phyloP scores from a whole-genome alignment of 2,888 invertebrate genomes.

The Ormyrus rosae region DNA sequence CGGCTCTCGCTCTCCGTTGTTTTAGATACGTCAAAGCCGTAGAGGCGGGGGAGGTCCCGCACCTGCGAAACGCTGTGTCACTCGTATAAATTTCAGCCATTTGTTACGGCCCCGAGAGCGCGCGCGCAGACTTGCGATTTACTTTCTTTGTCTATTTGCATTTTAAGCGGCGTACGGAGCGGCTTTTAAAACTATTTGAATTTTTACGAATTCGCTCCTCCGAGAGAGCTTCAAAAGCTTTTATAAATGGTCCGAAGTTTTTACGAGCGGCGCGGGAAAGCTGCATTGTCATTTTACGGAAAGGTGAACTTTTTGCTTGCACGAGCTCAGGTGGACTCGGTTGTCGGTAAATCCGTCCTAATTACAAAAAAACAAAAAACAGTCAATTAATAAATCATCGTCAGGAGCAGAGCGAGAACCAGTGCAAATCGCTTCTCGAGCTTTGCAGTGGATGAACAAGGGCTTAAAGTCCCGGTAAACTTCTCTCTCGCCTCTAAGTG shows the following conservation, averaged over 20 bases:
- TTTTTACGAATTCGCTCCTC: too few relatives aligned
- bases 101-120: constrained; percentile 28
- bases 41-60: constrained; percentile 32
- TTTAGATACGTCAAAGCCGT: constrained; percentile 31
- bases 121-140: not conserved
- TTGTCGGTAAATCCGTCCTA: not conserved
- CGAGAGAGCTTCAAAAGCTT: too few relatives aligned
- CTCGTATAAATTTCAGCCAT: constrained; percentile 51
- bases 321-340: too few relatives aligned
- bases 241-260: too few relatives aligned
- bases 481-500: constrained; percentile 66
- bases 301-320: too few relatives aligned
- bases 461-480: constrained; percentile 61
- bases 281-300: too few relatives aligned
- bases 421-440: not conserved
- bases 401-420: not conserved
- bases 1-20: not conserved
- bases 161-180: constrained; percentile 34
- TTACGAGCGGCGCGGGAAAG: too few relatives aligned
- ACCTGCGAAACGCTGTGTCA: constrained; percentile 55
- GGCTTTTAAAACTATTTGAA: too few relatives aligned
- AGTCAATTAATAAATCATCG: not conserved
- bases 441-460: constrained; percentile 45
- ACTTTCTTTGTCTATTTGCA: constrained; percentile 45
- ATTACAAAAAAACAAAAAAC: not conserved